phyloP scores from a whole-genome alignment of 53 echinoderm and acorn worm genomes.

The Mesocentrotus franciscanus region DNA sequence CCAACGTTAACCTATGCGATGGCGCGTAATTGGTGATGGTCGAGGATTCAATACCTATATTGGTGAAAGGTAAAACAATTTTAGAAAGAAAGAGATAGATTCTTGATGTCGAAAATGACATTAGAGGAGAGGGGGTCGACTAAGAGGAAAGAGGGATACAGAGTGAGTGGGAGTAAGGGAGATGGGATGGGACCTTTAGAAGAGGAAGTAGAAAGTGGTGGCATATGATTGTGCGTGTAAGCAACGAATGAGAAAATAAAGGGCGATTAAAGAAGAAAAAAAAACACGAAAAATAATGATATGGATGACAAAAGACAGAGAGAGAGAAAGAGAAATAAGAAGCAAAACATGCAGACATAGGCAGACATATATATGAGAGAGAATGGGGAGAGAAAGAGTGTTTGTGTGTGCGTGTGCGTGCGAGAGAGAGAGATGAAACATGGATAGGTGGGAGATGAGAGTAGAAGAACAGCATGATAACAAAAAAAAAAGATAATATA shows the following conservation, averaged over 20 bases:
- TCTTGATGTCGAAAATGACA: neutral
- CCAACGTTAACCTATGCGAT: neutral
- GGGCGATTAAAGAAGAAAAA: neutral
- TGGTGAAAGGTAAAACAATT: neutral
- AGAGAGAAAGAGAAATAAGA: too few species aligned
- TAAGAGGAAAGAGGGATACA: neutral
- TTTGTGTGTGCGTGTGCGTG: neutral
- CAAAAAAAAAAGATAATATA: too few species aligned
- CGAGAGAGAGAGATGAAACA: neutral
- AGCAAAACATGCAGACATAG: too few species aligned
- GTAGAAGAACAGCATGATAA: too few species aligned
- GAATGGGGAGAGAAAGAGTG: neutral
- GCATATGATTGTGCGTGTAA: neutral
- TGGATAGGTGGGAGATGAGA: too few species aligned
- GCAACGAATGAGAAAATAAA: neutral
- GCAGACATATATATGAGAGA: neutral
- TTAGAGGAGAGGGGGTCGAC: neutral
- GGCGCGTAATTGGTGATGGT: neutral
- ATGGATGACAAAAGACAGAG: too few species aligned
- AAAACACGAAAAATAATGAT: neutral
- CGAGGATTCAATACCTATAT: neutral
- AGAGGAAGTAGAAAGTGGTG: neutral
- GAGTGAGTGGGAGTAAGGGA: neutral
- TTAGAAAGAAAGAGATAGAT: neutral
- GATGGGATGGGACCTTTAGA: neutral